Base-by-base conservation (phyloP, 2,888 invertebrate genomes). In the Pyrocoelia pectoralis region DNA sequence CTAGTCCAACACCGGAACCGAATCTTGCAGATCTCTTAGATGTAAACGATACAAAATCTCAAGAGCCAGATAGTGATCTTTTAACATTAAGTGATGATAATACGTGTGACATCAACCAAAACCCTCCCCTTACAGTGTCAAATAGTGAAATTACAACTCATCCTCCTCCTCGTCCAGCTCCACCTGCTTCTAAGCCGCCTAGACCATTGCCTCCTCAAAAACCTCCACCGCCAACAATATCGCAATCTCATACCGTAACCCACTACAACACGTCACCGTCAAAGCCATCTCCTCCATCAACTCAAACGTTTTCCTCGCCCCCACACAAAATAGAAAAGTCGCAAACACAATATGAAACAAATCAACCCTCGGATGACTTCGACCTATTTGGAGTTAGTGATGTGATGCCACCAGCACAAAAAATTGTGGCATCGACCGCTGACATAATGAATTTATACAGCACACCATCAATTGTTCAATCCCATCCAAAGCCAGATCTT, bases 1-100 rank as follows among this genome's bases (percentile, higher is more conserved):
- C 94, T 0, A 92, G 93, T 74, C 94, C 94, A 1, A 94, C 94
- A 0, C 93, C 89, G 0, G 89, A 89, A 70, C 85, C 87, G 13
- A 84, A 83, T 1, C 83, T 86, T 62, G 88, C 85, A 5, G 89
- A 89, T 78, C 80, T 89, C 9, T 82, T 89, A 18, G 88, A 92
- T 81, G 85, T 90, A 65, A 81, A 86, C 9, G 86, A 85, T 60
- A 68, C 66, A 57, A 72, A 68, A 61, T 41, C 64, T 6, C 72
- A 48, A 40, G 66, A 58, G 10, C 52, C 67, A 3, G 24, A 24
- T 5, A 73, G 72, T 48, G 76, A 77, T 64, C 65, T 77, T 18
- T 61, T 78, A 65, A 73, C 77, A 14, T 58, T 77, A 10, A 73
- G 70, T 54, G 74, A 76, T 55, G 75, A 74, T 57, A 67, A 67